Evolutionary conservation across 2,888 invertebrate genomes (phyloP).

Genomic region (Cephus pulcher): DNA sequence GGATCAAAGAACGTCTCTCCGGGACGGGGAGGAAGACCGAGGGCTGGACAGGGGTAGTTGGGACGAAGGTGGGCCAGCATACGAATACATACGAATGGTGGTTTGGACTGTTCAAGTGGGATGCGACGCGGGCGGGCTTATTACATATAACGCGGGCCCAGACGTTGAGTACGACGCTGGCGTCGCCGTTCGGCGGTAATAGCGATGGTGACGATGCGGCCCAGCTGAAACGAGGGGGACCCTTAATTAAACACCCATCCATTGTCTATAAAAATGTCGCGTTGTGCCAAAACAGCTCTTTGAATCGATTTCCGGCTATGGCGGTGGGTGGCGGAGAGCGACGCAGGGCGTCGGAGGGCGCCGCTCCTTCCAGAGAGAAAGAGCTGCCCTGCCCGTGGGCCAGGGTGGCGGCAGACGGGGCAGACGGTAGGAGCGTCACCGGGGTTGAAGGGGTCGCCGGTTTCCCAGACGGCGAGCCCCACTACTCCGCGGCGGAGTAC

Average conservation of each 20-base stretch:
- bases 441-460: slow-evolving; percentile 4
- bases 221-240: neutral
- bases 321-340: neutral
- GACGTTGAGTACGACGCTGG: too few relatives aligned
- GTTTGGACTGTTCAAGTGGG: too few relatives aligned
- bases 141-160: too few relatives aligned
- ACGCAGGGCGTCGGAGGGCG: slow-evolving; percentile 9
- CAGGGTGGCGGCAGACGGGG: neutral
- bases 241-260: slow-evolving; percentile 25
- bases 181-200: too few relatives aligned
- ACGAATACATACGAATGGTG: too few relatives aligned
- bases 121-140: too few relatives aligned
- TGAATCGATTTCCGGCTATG: slow-evolving; percentile 22
- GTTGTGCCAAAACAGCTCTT: slow-evolving; percentile 26
- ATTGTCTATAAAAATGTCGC: slow-evolving; percentile 26
- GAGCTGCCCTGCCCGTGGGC: too few relatives aligned
- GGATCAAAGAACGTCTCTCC: too few relatives aligned
- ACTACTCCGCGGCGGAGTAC: neutral
- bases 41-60: too few relatives aligned
- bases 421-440: neutral
- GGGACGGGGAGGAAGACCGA: too few relatives aligned
- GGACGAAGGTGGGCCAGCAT: too few relatives aligned
- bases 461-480: slow-evolving; percentile 1
- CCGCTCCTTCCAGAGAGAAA: neutral
- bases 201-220: too few relatives aligned